Percentiles rank a stretch among this genome's conserved stretches.
Conservation (phyloP, 2,113 vertebrate genomes). For the Gopherus evgoodei region DNA sequence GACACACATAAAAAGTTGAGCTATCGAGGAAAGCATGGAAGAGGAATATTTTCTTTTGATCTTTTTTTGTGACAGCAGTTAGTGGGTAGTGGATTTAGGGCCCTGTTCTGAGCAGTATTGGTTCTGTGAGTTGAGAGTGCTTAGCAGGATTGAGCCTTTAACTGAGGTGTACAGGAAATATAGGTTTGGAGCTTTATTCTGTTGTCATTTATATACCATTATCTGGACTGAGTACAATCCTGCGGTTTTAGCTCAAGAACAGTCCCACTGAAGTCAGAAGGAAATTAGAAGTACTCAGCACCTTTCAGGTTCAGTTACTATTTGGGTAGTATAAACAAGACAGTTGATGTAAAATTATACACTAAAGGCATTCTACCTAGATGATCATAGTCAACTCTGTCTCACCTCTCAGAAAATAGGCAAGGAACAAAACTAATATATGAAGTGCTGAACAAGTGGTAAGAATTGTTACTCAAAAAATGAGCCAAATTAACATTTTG, state of each 20-base stretch:
- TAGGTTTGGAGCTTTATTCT: neutral
- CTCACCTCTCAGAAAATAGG: neutral
- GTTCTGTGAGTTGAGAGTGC: neutral
- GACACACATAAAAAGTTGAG: neutral
- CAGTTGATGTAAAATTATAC: neutral
- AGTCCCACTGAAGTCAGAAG: fast-evolving
- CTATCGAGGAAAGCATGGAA: neutral
- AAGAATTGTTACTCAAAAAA: neutral
- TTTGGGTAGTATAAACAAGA: neutral
- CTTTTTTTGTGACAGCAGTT: neutral
- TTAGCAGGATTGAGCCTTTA: fast-evolving
- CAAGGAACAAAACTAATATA: neutral
- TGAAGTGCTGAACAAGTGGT: neutral
- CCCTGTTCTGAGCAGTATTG: neutral
- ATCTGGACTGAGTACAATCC: fast-evolving
- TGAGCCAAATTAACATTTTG: neutral
- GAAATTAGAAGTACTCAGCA: neutral
- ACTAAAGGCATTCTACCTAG: neutral
- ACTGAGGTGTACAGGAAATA: fast-evolving
- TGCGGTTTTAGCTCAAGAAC: fast-evolving
- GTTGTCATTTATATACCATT: fast-evolving
- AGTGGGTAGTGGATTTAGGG: neutral
- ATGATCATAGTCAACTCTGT: neutral
- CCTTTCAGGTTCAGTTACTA: fast-evolving
- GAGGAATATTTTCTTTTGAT: neutral